These are phyloP conservation scores for Gallirallus australis DNA, from an alignment of 2,797 vertebrate genomes.

Conservation along the genomic window DNA sequence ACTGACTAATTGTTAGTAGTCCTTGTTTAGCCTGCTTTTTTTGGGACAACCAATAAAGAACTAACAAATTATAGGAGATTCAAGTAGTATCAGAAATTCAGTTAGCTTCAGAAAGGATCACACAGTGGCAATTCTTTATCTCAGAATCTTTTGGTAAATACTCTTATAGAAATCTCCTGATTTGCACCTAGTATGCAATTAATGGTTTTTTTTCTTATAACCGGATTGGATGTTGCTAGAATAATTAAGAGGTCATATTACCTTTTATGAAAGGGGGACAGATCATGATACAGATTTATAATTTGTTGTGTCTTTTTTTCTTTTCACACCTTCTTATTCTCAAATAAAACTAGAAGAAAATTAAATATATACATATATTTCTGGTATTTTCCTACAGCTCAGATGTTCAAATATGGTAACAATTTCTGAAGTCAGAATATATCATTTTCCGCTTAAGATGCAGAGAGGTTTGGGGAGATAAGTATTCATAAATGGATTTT, in stretches of 20 bases:
- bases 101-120: background rate
- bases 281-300: background rate
- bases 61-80: background rate
- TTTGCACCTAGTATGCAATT: background rate
- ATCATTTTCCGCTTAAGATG: slow-evolving; percentile 62
- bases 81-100: background rate
- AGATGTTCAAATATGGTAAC: slow-evolving; percentile 49
- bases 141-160: background rate
- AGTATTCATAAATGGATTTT: slow-evolving; percentile 61
- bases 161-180: background rate
- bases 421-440: slow-evolving; percentile 47
- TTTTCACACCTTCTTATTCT: background rate
- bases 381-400: slow-evolving; percentile 22
- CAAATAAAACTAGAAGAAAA: background rate
- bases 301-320: background rate
- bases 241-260: background rate
- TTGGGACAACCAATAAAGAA: background rate
- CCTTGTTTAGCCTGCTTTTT: background rate
- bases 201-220: background rate
- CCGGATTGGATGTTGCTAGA: background rate
- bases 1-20: background rate
- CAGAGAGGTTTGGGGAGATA: slow-evolving; percentile 35
- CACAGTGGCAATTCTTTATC: background rate
- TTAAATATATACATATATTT: background rate
- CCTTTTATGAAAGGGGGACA: background rate